Conservation (phyloP, 2,113 vertebrate genomes). For the Oxygymnocypris stewartii region DNA sequence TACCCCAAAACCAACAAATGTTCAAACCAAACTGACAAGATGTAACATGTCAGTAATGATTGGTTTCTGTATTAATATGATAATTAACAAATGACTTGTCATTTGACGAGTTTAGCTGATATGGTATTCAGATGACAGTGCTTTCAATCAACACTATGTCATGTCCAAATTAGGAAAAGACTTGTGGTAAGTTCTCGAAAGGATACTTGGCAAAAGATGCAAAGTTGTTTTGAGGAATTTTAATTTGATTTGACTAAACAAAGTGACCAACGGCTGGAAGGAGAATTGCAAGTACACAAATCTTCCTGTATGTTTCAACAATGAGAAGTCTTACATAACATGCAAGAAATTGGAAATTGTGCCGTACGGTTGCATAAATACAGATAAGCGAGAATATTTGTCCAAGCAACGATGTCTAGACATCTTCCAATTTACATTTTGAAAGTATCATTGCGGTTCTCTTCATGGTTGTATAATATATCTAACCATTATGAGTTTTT, state of each 20-base stretch:
- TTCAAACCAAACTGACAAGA: not conserved
- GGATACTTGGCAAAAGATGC: slow-evolving; percentile 38
- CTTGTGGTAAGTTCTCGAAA: not conserved
- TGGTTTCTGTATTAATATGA: not conserved
- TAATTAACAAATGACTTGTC: not conserved
- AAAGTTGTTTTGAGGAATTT: slow-evolving; percentile 56
- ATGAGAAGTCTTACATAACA: not conserved
- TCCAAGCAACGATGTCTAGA: not conserved
- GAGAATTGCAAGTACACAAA: not conserved
- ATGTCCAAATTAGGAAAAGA: slow-evolving; percentile 1
- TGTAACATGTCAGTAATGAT: too few species aligned
- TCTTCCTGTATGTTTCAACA: not conserved
- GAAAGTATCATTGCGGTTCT: not conserved
- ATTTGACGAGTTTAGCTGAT: not conserved
- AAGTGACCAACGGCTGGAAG: slow-evolving; percentile 22
- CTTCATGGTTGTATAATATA: not conserved
- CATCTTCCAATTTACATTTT: not conserved
- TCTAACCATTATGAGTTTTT: not conserved
- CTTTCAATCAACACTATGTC: not conserved
- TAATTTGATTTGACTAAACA: slow-evolving; percentile 58
- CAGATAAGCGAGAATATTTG: not conserved
- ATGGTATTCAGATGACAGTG: not conserved
- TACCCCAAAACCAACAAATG: not conserved
- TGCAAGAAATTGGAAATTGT: not conserved
- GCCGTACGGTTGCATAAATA: not conserved